Percentiles rank a stretch among this genome's conserved stretches.
These are phyloP conservation scores for Prosapia bicincta DNA, from an alignment of 2,888 invertebrate genomes.

Conservation along the genomic window DNA sequence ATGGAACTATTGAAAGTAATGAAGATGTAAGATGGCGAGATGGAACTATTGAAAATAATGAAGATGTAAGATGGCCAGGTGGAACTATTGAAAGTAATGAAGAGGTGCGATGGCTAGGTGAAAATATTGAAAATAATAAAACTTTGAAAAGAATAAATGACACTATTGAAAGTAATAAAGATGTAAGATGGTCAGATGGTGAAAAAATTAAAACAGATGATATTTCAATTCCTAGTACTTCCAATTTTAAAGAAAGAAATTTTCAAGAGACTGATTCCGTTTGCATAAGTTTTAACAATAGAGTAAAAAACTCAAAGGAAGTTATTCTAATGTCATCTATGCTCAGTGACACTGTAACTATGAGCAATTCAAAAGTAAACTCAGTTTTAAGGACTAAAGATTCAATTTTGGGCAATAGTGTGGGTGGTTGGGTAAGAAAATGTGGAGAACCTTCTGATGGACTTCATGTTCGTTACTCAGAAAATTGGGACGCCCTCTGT, in stretches of 20 bases:
- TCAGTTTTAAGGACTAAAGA: conserved; percentile 2
- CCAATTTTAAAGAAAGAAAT: background rate
- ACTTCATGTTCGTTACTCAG: conserved; percentile 27
- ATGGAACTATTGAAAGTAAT: background rate
- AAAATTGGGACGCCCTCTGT: conserved; percentile 28
- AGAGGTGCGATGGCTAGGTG: no score
- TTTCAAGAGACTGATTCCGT: background rate
- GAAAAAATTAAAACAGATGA: background rate
- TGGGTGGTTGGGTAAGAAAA: conserved; percentile 5
- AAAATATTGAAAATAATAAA: background rate
- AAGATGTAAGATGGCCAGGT: conserved; percentile 4
- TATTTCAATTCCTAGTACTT: background rate
- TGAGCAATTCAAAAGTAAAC: conserved; percentile 11
- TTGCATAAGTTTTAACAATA: background rate
- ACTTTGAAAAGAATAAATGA: background rate
- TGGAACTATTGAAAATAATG: background rate
- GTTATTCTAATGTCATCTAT: background rate
- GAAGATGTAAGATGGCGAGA: background rate
- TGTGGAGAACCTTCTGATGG: conserved; percentile 23
- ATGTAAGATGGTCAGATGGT: background rate
- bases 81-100: background rate
- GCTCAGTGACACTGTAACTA: conserved; percentile 8
- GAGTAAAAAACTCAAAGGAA: background rate
- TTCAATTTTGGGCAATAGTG: background rate
- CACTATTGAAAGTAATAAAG: no score